Percentiles rank a stretch among this genome's conserved stretches.
Evolutionary conservation across 2,797 vertebrate species (phyloP).

Genomic region (Gephyroberyx darwinii): DNA sequence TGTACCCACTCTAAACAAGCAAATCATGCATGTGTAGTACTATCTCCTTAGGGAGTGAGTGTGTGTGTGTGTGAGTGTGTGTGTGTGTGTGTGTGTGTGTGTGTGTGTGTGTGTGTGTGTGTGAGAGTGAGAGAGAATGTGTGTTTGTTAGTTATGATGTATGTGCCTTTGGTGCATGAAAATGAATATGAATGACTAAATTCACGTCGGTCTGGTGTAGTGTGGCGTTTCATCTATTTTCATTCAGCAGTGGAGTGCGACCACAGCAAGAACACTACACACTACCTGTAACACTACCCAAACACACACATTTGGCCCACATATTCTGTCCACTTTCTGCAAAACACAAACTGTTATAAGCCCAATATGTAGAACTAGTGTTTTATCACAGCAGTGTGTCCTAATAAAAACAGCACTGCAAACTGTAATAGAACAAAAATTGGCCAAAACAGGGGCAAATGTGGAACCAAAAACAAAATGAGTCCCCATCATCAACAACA

Average conservation of each 20-base stretch:
- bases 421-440: background rate
- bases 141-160: constrained; percentile 24
- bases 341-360: no score
- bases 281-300: background rate
- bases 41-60: constrained; percentile 26
- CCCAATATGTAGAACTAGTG: no score
- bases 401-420: background rate
- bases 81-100: constrained; percentile 5
- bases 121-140: background rate
- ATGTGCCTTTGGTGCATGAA: constrained; percentile 30
- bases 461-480: background rate
- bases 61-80: constrained; percentile 2
- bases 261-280: background rate
- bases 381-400: no score
- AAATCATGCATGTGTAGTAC: constrained; percentile 43
- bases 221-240: background rate
- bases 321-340: no score
- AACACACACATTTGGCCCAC: background rate
- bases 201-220: constrained; percentile 28
- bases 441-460: constrained; percentile 1
- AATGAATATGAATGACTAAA: constrained; percentile 61
- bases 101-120: constrained; percentile 6
- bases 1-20: constrained; percentile 42
- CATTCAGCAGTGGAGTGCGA: background rate
- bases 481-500: background rate